Evolutionary conservation across 2,113 vertebrate species (phyloP), one percentile per base, ranked within the genome.

Genomic region (Crotalus horridus): DNA sequence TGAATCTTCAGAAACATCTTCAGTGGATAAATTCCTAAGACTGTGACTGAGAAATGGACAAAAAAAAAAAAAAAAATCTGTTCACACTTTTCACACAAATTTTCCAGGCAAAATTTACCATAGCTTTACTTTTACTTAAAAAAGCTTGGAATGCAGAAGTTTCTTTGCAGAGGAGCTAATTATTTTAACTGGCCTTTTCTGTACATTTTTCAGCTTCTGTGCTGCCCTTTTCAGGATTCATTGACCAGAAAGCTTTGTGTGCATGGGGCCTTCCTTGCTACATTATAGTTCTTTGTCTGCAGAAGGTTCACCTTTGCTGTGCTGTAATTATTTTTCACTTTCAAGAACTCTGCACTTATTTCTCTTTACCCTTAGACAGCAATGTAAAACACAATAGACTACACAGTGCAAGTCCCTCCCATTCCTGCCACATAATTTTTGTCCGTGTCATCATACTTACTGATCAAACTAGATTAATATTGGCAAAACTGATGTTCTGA

Each of bases 401-500:
- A 94, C 95, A 92, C 92, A 94, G 91, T 94, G 93, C 92, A 87
- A 53, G 89, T 88, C 61, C 90, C 90, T 86, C 89, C 91, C 29
- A 85, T 93, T 46, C 39, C 11, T 87, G n/a, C 86, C 56, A 64
- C 90, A 48, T 94, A 92, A 95, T 95, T 96, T 91, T 89, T 26
- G 94, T 87, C 55, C 91, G 92, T 90, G n/a, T 69, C 0, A 1
- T 95, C 92, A 81, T 0, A 90, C 93, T 94, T 95, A 43, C 95
- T 92, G 93, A 94, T 93, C 94, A 96, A 96, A 92, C 93, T 92
- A 94, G 94, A 96, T 89, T 92, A 95, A 89, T 96, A 95, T 95
- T 96, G 96, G 96, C 95, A 96, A 96, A 96, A 92, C 55, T 9
- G 7, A 29, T 94, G 91, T 95, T 96, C 0, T 12, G 95, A 93